A percentile compares a stretch with the other conserved stretches of the same genome.
phyloP scores from a whole-genome alignment of 2,888 invertebrate genomes.

The Caenorhabditis sp. region DNA sequence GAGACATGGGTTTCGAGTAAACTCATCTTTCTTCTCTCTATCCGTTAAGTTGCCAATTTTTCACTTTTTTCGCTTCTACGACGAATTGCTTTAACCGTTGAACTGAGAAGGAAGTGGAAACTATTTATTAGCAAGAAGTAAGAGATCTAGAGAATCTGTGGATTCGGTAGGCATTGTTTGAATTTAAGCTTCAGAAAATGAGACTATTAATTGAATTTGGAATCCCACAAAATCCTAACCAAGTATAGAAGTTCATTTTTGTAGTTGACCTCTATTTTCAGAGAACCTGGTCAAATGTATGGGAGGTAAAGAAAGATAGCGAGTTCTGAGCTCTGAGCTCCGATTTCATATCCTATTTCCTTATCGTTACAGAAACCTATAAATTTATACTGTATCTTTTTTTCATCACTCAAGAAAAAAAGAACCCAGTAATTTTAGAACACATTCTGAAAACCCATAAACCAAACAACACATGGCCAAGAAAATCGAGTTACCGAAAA shows the following conservation, averaged over 20 bases:
- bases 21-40: conserved; percentile 15
- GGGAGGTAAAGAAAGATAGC: no score
- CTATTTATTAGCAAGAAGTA: background rate
- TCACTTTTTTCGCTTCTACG: conserved; percentile 27
- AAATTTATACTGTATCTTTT: background rate
- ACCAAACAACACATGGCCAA: background rate
- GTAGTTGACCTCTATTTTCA: no score
- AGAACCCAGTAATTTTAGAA: background rate
- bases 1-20: conserved; percentile 13
- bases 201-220: no score
- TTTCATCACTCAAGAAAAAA: background rate
- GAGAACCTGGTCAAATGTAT: no score
- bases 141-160: background rate
- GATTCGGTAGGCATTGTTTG: background rate
- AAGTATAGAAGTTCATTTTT: no score
- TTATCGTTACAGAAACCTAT: no score
- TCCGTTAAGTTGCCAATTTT: conserved; percentile 47
- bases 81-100: conserved; percentile 3
- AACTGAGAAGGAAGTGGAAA: background rate
- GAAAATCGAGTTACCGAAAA: background rate
- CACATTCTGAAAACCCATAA: background rate
- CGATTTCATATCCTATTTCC: no score
- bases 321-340: no score
- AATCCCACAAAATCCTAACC: no score
- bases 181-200: no score